Base-by-base conservation (phyloP, 2,888 invertebrate genomes). In the Drosophila fulvimacula region DNA sequence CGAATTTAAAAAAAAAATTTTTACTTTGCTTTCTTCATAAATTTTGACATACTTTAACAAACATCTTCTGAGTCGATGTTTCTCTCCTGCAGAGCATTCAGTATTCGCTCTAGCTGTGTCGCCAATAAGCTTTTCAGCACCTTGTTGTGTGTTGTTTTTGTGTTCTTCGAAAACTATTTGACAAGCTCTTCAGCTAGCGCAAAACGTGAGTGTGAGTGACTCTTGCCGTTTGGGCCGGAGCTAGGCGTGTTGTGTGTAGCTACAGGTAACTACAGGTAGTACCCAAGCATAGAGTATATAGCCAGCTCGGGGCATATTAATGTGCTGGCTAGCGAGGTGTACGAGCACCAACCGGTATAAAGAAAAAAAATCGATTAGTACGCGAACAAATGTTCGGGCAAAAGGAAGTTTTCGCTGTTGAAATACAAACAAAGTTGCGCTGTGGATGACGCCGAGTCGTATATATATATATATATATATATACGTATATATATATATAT, bases 291-390 rank as follows among this genome's bases (percentile, higher is more conserved):
- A 41, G 36, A 55, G 27, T 52, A 57, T 52, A 56, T 44, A 60
- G 52, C 39, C 48, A 57, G 70, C 58, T 62, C 69, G 59, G 69
- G 48, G 63, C 73, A 82, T 76, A 79, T 80, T 80, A 69, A 76
- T 81, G 24, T 36, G 42, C 42, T 42, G 13, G 58, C 52, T 66
- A 46, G 34, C 51, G 52, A 27, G 60, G 24, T 44, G 44, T 56
- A 61, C 60, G 42, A 42, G 36, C 24, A 24, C 15, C 42, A 48
- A 60, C 58, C 58, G 49, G 56, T 59, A 66, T 42, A 44, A 17
- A 51, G 21, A 69, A 48, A 76, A 69, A 84, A 88, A 85, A 85
- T 85, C 84, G 84, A 85, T 85, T 88, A 78, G 86, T 85, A 64
- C 57, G 60, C 63, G 34, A 58, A 27, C 63, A 81, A 70, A 82